These are phyloP conservation scores for Phaethornis superciliosus DNA, from an alignment of 2,113 vertebrate species.

Conservation along the genomic window DNA sequence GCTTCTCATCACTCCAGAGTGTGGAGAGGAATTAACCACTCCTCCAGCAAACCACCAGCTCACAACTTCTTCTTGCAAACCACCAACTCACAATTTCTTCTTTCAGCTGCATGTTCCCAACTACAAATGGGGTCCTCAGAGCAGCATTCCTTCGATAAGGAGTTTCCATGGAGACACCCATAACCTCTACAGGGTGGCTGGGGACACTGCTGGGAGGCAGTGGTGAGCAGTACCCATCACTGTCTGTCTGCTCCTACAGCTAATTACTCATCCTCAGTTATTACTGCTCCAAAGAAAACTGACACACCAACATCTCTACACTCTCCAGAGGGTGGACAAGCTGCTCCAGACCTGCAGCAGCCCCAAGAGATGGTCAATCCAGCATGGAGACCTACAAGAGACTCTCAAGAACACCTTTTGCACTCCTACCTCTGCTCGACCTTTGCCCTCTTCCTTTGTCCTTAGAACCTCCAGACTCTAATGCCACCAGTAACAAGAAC, in stretches of 20 bases:
- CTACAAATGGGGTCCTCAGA: not conserved
- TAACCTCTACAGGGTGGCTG: not conserved
- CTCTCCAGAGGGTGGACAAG: not conserved
- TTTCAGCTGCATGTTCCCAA: not conserved
- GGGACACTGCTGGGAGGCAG: not conserved
- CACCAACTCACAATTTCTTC: not conserved
- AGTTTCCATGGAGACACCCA: not conserved
- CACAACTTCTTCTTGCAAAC: not conserved
- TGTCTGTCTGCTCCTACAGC: not conserved
- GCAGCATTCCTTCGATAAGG: not conserved
- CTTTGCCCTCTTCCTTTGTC: not conserved
- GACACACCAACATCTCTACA: rapidly evolving
- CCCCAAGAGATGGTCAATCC: rapidly evolving
- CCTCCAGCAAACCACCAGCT: not conserved
- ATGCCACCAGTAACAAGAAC: not conserved
- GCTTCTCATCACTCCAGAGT: not conserved
- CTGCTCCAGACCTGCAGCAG: not conserved
- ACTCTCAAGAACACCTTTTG: not conserved
- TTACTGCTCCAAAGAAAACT: not conserved
- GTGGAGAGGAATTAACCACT: rapidly evolving
- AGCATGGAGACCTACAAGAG: not conserved
- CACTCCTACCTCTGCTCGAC: not conserved
- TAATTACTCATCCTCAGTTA: not conserved
- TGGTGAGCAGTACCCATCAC: not conserved
- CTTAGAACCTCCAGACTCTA: not conserved